Evolutionary conservation across 2,797 vertebrate genomes (phyloP).

Genomic region (Microcaecilia unicolor): DNA sequence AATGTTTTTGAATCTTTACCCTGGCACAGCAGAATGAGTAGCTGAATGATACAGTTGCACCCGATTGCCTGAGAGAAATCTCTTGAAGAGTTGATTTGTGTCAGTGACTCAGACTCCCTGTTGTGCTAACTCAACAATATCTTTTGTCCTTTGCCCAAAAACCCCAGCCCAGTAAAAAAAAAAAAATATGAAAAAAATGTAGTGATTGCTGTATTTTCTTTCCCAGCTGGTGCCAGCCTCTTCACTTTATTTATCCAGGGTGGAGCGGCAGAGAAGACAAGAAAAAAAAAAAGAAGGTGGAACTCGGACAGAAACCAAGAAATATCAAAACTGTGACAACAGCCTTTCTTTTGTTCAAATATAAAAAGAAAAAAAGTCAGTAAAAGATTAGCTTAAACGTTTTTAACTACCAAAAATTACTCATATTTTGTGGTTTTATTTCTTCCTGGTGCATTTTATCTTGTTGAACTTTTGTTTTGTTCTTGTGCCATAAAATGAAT

Average conservation of each 20-base stretch:
- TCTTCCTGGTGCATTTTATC: conserved; percentile 7
- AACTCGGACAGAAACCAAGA: conserved; percentile 57
- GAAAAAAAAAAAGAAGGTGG: conserved; percentile 59
- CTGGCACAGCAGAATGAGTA: no score
- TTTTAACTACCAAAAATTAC: no score
- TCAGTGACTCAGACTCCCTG: conserved; percentile 12
- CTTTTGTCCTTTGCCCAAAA: conserved; percentile 61
- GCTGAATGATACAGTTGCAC: no score
- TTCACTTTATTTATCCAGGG: conserved; percentile 65
- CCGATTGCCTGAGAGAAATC: no score
- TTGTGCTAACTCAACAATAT: conserved; percentile 46
- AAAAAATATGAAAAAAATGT: conserved; percentile 47
- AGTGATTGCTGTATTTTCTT: conserved; percentile 54
- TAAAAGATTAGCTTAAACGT: no score
- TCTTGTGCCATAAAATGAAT: background rate
- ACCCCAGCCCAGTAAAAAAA: conserved; percentile 38
- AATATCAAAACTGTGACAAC: conserved; percentile 45
- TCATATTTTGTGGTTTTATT: background rate
- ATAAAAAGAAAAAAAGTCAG: conserved; percentile 6
- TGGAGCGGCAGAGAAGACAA: conserved; percentile 47
- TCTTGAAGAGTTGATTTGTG: background rate
- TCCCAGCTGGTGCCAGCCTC: conserved; percentile 49
- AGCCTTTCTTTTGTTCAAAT: conserved; percentile 55
- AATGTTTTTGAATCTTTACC: no score
- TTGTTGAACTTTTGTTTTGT: conserved; percentile 13